Base-by-base conservation (phyloP, 2,888 invertebrate genomes). In the Diarsia dahlii region DNA sequence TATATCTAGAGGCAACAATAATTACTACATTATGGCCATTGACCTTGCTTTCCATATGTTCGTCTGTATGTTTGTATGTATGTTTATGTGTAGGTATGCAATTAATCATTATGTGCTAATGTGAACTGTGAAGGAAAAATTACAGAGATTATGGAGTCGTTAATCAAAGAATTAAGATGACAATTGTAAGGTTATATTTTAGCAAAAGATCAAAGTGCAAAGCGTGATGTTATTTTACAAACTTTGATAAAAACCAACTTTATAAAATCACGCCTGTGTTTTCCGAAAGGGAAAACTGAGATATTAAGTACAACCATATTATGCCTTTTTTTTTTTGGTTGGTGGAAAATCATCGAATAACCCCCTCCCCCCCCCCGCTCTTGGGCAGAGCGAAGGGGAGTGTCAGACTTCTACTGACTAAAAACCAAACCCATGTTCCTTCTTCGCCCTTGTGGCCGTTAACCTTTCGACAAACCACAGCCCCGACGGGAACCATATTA, bases 41-140 rank as follows among this genome's bases (percentile, higher is more conserved):
- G 87, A 80, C 88, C 88, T 88, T 88, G 86, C 87, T 84, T 87
- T 87, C 85, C 76, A 78, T 82, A 77, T 75, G 80, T 80, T 69
- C 56, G 64, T 82, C 62, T 64, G 65, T 68, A 67, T 58, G 65
- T 66, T 23, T 46, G 54, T 81, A 67, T 58, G 65, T 66, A 34
- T 46, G 54, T 81, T 50, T 54, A 72, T 76, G 65, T 67, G 50
- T 56, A 23, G 23, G 13, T 45, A 69, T 77, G 64, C 74, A 76
- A 78, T 80, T 71, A 77, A 75, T 73, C 54, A 78, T 79, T 64
- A 68, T 73, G 48, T 56, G 10, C 1, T 65, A 63, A 76, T 78
- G 65, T 58, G 39, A 1, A 2, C 2, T 64, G 28, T 65, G 50
- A 68, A 63, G 64, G 63, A 50, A 34, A 77, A 52, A 60, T 74